Base-by-base conservation (phyloP, 2,888 invertebrate genomes). In the Blomia tropicalis region DNA sequence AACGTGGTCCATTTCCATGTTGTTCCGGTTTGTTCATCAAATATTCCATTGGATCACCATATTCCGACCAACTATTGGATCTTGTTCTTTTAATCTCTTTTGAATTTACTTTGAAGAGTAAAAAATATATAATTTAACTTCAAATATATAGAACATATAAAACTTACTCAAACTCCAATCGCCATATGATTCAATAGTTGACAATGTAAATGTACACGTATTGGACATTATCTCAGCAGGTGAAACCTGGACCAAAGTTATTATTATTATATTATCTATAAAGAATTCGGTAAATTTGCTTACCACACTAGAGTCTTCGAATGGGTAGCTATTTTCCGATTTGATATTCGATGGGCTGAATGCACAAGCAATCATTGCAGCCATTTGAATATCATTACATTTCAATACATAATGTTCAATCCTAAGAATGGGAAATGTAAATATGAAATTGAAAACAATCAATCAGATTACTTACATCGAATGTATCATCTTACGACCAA, bases 361-460 rank as follows among this genome's bases (percentile, higher is more conserved):
- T 1, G 86, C 82, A 72, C 92, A 91, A 66, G 87, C 84, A 63
- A 93, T 72, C 85, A 93, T 88, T 1, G 91, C 92, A 2, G 92
- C 87, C 74, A 88, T 93, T 76, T 95, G 95, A 19, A 92, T 79
- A 73, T 93, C 92, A 4, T 83, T 81, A 43, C 63, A 56, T 60
- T 83, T 80, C 67, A 70, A 68, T 25, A 71, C 70, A 69, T 76
- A 77, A 67, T 75, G 74, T 53, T 73, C 70, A 43, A 77, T 70
- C 58, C 76, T 77, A 69, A 2, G 14, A 17, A 4, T 30, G 29
- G 29, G 41, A 14, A 32, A 59, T 53, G 2, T 23, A 43, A 43
- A 22, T 2, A 19, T 59, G 7, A 41, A n/a, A 3, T 54, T 22
- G 19, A 5, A 19, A 23, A 23, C n/a, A 47, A 43, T 47, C 14